Percentiles rank a stretch among this genome's conserved stretches.
These are phyloP conservation scores for Microcebus griseorufus DNA, from an alignment of 2,113 vertebrate genomes.

Conservation along the genomic window DNA sequence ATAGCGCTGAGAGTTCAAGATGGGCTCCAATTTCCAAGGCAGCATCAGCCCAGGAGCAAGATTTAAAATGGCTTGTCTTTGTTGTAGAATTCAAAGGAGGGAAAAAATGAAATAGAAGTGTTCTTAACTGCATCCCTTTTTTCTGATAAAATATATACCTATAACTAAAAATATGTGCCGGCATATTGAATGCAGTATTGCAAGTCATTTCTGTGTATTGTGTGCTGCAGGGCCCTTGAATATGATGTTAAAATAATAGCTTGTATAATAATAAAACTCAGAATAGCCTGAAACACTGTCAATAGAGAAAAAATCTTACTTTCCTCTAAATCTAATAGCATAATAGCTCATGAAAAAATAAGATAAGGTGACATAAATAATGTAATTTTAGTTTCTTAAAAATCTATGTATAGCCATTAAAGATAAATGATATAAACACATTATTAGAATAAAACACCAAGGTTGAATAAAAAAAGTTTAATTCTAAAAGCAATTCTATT, in stretches of 20 bases:
- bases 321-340: background rate
- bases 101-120: background rate
- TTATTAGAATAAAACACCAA: background rate
- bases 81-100: conserved; percentile 44
- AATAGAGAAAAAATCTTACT: background rate
- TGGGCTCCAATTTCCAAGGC: background rate
- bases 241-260: background rate
- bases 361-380: background rate
- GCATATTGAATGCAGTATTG: background rate
- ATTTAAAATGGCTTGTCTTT: conserved; percentile 43
- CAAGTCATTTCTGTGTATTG: background rate
- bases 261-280: background rate
- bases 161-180: background rate
- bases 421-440: background rate
- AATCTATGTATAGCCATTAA: background rate
- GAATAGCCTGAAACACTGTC: background rate
- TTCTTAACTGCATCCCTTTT: background rate
- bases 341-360: background rate
- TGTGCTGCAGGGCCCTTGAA: background rate
- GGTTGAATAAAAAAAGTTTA: background rate
- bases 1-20: background rate
- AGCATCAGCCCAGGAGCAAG: background rate
- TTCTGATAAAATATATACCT: background rate
- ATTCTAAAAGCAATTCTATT: background rate
- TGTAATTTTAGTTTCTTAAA: background rate